These are phyloP conservation scores for Pinna nobilis DNA, from an alignment of 1,140 invertebrate species.

Conservation along the genomic window DNA sequence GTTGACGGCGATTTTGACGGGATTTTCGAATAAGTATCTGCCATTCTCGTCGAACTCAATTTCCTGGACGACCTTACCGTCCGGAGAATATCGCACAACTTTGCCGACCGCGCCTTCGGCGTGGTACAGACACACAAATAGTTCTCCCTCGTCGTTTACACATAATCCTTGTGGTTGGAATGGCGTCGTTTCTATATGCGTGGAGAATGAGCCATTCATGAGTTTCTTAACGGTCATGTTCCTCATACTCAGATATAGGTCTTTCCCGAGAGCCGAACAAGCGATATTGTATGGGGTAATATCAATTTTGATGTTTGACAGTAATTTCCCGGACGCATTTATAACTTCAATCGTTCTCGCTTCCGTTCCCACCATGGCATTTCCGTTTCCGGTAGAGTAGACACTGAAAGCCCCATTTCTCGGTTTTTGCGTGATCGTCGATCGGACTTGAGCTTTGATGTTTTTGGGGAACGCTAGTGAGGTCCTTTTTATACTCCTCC, in stretches of 20 bases:
- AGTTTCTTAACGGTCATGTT: conserved; percentile 7
- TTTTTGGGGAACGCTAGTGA: conserved; percentile 1
- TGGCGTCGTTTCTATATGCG: not conserved
- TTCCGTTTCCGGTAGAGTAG: conserved; percentile 17
- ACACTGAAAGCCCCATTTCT: conserved; percentile 12
- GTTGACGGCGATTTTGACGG: not conserved
- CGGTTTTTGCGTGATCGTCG: not conserved
- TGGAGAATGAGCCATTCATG: conserved; percentile 4
- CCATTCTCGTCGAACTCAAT: not conserved
- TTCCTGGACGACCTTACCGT: conserved; percentile 2
- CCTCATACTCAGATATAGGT: conserved; percentile 14
- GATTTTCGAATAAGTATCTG: conserved; percentile 1
- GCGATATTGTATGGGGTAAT: conserved; percentile 20
- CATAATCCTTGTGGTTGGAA: conserved; percentile 18
- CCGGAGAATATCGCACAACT: not conserved
- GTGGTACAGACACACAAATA: conserved; percentile 11
- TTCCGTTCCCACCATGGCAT: conserved; percentile 18
- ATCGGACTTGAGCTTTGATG: conserved; percentile 6
- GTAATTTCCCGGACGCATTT: not conserved
- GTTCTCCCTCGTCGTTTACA: conserved; percentile 14
- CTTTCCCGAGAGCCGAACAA: conserved; percentile 5
- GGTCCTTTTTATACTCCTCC: not conserved
- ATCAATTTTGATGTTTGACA: conserved; percentile 15
- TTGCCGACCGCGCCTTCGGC: conserved; percentile 2
- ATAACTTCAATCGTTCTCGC: conserved; percentile 5